These are phyloP conservation scores for Dissostichus mawsoni DNA, from an alignment of 2,113 vertebrate genomes.

Conservation along the genomic window DNA sequence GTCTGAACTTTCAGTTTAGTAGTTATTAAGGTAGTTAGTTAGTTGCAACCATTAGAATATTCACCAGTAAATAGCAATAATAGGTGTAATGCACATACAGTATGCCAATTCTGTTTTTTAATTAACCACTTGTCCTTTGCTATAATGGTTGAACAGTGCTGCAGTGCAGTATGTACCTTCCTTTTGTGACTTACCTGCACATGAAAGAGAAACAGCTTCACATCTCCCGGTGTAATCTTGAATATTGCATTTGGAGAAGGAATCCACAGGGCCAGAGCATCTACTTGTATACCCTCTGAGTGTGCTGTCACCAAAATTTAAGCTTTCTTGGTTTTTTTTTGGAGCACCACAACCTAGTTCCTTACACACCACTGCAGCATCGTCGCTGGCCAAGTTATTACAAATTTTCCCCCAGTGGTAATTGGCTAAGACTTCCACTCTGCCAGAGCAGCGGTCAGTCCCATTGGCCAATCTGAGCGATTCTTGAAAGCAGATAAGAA, in stretches of 20 bases:
- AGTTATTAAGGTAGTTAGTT: not conserved
- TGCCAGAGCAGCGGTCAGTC: slow-evolving; percentile 71
- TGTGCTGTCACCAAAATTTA: slow-evolving; percentile 44
- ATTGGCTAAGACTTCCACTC: slow-evolving; percentile 64
- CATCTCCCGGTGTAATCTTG: slow-evolving; percentile 34
- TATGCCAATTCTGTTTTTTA: not conserved
- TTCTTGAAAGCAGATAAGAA: slow-evolving; percentile 43
- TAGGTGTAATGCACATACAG: not conserved
- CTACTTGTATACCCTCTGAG: slow-evolving; percentile 25
- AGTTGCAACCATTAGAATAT: not conserved
- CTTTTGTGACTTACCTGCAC: slow-evolving; percentile 59
- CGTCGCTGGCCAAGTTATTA: slow-evolving; percentile 49
- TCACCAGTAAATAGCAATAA: not conserved
- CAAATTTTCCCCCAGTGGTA: slow-evolving; percentile 69
- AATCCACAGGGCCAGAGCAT: slow-evolving; percentile 61
- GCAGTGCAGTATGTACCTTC: not conserved
- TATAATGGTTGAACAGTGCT: not conserved
- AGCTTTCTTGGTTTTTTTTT: not conserved
- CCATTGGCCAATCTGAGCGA: slow-evolving; percentile 66
- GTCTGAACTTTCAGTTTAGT: not conserved
- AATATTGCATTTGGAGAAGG: slow-evolving; percentile 58
- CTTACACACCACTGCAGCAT: slow-evolving; percentile 62
- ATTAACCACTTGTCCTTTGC: not conserved
- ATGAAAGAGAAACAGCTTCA: slow-evolving; percentile 53
- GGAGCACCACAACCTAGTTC: slow-evolving; percentile 72